Percentiles rank a stretch among this genome's conserved stretches.
Evolutionary conservation across 1,140 invertebrate genomes (phyloP).

Genomic region (Tribolium castaneum): DNA sequence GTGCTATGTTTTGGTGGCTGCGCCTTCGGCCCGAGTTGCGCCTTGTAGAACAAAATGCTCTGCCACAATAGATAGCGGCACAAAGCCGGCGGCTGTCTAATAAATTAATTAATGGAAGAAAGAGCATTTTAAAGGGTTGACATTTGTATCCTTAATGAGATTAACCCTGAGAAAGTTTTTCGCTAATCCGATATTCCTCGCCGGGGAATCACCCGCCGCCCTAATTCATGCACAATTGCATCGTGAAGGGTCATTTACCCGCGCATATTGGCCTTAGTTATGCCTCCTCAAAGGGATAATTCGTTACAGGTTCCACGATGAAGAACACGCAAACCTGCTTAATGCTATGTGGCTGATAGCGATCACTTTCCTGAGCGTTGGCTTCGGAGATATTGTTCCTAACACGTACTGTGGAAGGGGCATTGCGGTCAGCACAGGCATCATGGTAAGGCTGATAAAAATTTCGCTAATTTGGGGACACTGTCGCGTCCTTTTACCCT

Average conservation of each 20-base stretch:
- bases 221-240: slow-evolving; percentile 22
- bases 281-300: slow-evolving; percentile 20
- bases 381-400: slow-evolving; percentile 99
- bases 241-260: slow-evolving; percentile 18
- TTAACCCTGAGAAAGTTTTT: background rate
- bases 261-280: background rate
- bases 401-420: slow-evolving; percentile 99
- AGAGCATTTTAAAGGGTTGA: slow-evolving; percentile 7
- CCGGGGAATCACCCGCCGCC: background rate
- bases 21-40: too few species aligned
- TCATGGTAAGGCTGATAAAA: slow-evolving; percentile 86
- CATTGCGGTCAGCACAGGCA: slow-evolving; percentile 97
- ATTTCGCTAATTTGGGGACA: slow-evolving; percentile 13
- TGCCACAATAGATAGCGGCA: background rate
- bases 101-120: slow-evolving; percentile 16
- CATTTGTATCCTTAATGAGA: background rate
- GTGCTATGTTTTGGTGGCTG: too few species aligned
- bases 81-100: slow-evolving; percentile 3
- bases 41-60: background rate
- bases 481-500: background rate
- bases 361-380: slow-evolving; percentile 97
- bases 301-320: slow-evolving; percentile 89
- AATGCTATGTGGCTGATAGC: slow-evolving; percentile 99
- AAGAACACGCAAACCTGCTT: slow-evolving; percentile 96
- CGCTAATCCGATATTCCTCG: background rate